These are phyloP conservation scores for Microchrysa polita DNA, from an alignment of 2,888 invertebrate species.

Conservation along the genomic window DNA sequence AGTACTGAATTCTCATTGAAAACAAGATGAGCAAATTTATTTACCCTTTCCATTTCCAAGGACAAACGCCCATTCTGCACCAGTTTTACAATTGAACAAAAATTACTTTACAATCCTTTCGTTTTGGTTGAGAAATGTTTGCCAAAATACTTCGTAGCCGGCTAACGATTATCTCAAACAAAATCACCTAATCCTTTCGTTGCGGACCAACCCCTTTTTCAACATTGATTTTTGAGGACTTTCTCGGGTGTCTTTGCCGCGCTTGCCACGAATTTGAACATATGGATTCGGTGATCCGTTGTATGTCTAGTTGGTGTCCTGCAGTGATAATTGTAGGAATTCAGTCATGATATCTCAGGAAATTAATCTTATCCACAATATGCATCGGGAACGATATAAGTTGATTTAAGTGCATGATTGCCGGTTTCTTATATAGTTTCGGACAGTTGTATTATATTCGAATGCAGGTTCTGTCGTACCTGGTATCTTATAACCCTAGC, in stretches of 20 bases:
- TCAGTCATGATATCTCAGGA: slow-evolving; percentile 14
- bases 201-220: slow-evolving; percentile 27
- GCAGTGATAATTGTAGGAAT: slow-evolving; percentile 32
- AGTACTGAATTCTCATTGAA: slow-evolving; percentile 33
- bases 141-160: not conserved
- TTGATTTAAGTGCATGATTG: not conserved
- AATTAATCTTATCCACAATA: slow-evolving; percentile 25
- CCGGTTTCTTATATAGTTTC: not conserved
- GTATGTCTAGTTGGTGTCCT: slow-evolving; percentile 1
- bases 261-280: slow-evolving; percentile 6
- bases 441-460: not conserved
- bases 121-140: slow-evolving; percentile 3
- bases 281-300: slow-evolving; percentile 29
- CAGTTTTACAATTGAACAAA: slow-evolving; percentile 33
- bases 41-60: slow-evolving; percentile 40
- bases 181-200: slow-evolving; percentile 40
- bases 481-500: not conserved
- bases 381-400: not conserved
- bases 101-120: slow-evolving; percentile 41
- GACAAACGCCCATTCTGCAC: slow-evolving; percentile 40
- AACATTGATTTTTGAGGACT: slow-evolving; percentile 1
- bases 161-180: slow-evolving; percentile 42
- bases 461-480: not conserved
- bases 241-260: no score
- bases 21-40: slow-evolving; percentile 33